Conservation (phyloP, 1,140 invertebrate genomes). For the Orussus abietinus region DNA sequence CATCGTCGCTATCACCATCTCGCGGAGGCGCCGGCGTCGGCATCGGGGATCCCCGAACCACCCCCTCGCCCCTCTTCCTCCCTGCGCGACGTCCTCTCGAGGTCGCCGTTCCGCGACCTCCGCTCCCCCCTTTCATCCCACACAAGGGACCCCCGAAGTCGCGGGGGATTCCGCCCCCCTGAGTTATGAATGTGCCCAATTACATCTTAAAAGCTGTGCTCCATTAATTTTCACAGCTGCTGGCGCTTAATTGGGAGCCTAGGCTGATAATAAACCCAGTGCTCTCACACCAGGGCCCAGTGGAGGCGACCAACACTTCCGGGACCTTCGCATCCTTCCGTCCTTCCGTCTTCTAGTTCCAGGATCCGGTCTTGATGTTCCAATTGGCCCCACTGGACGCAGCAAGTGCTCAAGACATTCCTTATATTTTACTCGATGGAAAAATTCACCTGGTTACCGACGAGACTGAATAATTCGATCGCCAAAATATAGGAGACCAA, state of each 20-base stretch:
- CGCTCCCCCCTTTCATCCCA: constrained; percentile 16
- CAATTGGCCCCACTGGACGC: too few relatives aligned
- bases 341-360: too few relatives aligned
- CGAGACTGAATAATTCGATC: too few relatives aligned
- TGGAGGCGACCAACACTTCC: too few relatives aligned
- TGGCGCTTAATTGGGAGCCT: constrained; percentile 63
- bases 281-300: constrained; percentile 38
- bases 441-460: too few relatives aligned
- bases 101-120: constrained; percentile 5
- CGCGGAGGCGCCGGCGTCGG: constrained; percentile 20
- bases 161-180: too few relatives aligned
- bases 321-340: too few relatives aligned
- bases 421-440: too few relatives aligned
- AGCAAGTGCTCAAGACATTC: too few relatives aligned
- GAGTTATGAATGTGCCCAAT: constrained; percentile 64
- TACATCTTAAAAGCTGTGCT: constrained; percentile 65
- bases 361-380: too few relatives aligned
- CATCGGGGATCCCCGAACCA: constrained; percentile 13
- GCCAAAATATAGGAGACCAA: too few relatives aligned
- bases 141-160: too few relatives aligned
- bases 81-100: constrained; percentile 12
- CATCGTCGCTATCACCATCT: constrained; percentile 37
- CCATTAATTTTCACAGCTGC: constrained; percentile 67
- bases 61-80: constrained; percentile 9
- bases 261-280: constrained; percentile 59